These are phyloP conservation scores for Poliocrania exsul DNA, from an alignment of 2,797 vertebrate species.

Conservation along the genomic window DNA sequence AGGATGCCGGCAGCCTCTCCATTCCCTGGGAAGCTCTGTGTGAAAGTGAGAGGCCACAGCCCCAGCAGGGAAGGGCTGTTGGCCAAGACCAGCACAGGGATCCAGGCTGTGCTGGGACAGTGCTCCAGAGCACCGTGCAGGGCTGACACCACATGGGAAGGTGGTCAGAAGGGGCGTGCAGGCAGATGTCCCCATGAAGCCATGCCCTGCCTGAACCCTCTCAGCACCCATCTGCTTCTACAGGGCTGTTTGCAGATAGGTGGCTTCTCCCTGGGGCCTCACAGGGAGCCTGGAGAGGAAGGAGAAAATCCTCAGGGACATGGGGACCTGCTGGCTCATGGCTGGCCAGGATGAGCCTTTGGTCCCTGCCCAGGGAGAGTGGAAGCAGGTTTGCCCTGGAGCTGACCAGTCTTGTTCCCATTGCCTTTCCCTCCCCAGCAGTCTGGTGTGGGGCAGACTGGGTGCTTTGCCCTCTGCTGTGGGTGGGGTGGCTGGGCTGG, in stretches of 20 bases:
- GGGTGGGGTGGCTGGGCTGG: accelerated
- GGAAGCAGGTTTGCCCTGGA: background rate
- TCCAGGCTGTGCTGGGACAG: background rate
- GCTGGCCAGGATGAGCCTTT: background rate
- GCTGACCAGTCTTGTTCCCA: background rate
- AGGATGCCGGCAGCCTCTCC: background rate
- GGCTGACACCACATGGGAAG: background rate
- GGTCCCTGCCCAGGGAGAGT: background rate
- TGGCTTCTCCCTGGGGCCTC: accelerated
- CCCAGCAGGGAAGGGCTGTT: background rate
- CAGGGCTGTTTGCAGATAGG: background rate
- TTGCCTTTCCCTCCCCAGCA: background rate
- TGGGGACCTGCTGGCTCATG: accelerated
- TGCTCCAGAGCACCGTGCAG: accelerated
- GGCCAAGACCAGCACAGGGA: accelerated
- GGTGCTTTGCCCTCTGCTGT: background rate
- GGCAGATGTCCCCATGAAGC: background rate
- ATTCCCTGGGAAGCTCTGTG: accelerated
- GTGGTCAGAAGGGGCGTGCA: too few species aligned
- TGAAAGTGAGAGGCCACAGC: accelerated
- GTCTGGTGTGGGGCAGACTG: accelerated
- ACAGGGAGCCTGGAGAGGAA: background rate
- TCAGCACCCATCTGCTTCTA: accelerated
- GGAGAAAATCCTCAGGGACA: background rate
- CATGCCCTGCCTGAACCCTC: background rate